These are phyloP conservation scores for Ormyrus pomaceus DNA, from an alignment of 2,888 invertebrate species.

Conservation along the genomic window DNA sequence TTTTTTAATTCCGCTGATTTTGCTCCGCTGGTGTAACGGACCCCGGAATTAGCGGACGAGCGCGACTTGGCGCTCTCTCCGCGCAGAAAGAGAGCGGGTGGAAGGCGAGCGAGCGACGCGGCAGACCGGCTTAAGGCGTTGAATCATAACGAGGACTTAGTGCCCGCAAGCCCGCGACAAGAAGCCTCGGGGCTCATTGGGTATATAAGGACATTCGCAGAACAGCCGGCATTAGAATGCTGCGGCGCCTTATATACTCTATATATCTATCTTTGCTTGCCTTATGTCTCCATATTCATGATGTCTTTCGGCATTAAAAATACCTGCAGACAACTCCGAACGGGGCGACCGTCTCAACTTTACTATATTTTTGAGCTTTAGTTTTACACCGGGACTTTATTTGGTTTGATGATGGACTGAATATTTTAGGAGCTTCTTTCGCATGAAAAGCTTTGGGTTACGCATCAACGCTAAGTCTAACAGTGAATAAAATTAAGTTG, in stretches of 20 bases:
- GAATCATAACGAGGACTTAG: constrained; percentile 74
- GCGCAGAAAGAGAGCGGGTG: constrained; percentile 45
- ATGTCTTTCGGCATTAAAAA: constrained; percentile 7
- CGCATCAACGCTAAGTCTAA: too few relatives aligned
- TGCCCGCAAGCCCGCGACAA: constrained; percentile 63
- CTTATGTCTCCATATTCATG: constrained; percentile 49
- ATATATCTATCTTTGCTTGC: constrained; percentile 50
- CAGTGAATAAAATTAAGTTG: too few relatives aligned
- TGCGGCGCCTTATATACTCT: constrained; percentile 46
- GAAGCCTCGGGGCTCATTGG: constrained; percentile 67
- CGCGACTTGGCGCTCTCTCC: constrained; percentile 1
- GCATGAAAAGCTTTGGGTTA: too few relatives aligned
- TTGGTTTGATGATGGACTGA: too few relatives aligned
- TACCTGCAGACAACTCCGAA: too few relatives aligned
- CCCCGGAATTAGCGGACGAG: too few relatives aligned
- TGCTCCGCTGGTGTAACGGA: too few relatives aligned
- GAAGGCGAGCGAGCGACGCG: constrained; percentile 60
- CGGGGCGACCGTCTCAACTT: too few relatives aligned
- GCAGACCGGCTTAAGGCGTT: constrained; percentile 72
- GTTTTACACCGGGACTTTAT: too few relatives aligned
- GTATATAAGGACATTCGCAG: constrained; percentile 63
- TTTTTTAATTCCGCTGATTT: too few relatives aligned
- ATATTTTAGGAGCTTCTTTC: too few relatives aligned
- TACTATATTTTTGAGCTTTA: too few relatives aligned
- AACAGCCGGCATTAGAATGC: constrained; percentile 69